Conservation (phyloP, 2,113 vertebrate species). For the rat (Rattus norvegicus) region GRCr8 NC_086028.1:102858501-102859000, state of each 20-base stretch:
- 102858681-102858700: no score
- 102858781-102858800: background rate
- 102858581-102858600: no score
- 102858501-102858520: background rate
- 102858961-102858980: background rate
- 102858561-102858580: background rate
- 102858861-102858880: no score
- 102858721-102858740: background rate
- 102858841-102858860: background rate
- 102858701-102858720: background rate
- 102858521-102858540: background rate
- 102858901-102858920: background rate
- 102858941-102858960: background rate
- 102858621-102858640: background rate
- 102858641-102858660: background rate
- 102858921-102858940: background rate
- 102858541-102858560: background rate
- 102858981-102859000: background rate
- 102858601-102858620: no score
- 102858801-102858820: accelerated
- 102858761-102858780: background rate
- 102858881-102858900: background rate
- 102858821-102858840: background rate
- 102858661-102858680: background rate
- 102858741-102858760: accelerated